These are phyloP conservation scores for Scaptomyza polygonia DNA, from an alignment of 2,888 invertebrate species.

Conservation along the genomic window DNA sequence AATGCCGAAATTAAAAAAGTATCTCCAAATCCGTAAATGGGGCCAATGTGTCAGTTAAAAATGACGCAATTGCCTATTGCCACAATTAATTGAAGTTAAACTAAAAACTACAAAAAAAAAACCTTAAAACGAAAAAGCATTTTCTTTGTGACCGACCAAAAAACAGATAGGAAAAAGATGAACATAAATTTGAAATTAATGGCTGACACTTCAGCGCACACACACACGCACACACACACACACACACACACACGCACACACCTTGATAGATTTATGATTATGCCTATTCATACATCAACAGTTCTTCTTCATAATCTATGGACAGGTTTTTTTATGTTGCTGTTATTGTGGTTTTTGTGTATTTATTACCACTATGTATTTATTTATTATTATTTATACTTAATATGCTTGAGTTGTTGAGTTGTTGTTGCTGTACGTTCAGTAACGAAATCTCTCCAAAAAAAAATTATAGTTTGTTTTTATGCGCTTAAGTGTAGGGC, in stretches of 20 bases:
- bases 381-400: slow-evolving; percentile 30
- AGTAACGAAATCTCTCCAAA: slow-evolving; percentile 15
- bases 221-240: slow-evolving; percentile 17
- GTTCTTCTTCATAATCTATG: slow-evolving; percentile 71
- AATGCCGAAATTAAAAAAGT: not conserved
- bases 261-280: slow-evolving; percentile 66
- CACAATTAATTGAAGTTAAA: slow-evolving; percentile 43
- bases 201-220: slow-evolving; percentile 64
- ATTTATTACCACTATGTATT: slow-evolving; percentile 40
- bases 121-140: slow-evolving; percentile 14
- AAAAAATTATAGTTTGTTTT: slow-evolving; percentile 35
- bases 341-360: slow-evolving; percentile 1
- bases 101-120: slow-evolving; percentile 1
- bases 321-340: slow-evolving; percentile 44
- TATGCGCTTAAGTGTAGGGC: slow-evolving; percentile 56
- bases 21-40: slow-evolving; percentile 17
- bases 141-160: slow-evolving; percentile 41
- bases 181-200: slow-evolving; percentile 74
- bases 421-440: slow-evolving; percentile 21
- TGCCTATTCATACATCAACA: slow-evolving; percentile 70
- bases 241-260: slow-evolving; percentile 11
- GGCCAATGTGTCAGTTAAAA: slow-evolving; percentile 46
- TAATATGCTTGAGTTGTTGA: slow-evolving; percentile 24
- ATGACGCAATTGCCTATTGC: slow-evolving; percentile 46
- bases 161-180: slow-evolving; percentile 39